A percentile compares a stretch with the other conserved stretches of the same genome.
phyloP scores from a whole-genome alignment of 2,797 vertebrate genomes.

The Dicrostonyx torquatus region DNA sequence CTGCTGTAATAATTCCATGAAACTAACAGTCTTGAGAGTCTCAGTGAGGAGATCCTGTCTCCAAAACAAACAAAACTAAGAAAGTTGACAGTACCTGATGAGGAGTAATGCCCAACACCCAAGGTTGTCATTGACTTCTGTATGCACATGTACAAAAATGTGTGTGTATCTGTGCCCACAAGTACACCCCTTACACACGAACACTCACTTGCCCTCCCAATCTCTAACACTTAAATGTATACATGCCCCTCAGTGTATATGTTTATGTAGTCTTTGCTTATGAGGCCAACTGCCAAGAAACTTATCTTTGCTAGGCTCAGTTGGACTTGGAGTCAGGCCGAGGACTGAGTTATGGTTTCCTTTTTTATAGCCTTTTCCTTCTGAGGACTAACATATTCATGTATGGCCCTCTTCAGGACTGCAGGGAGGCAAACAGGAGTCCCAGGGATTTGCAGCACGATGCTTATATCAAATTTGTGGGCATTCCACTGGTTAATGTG shows the following conservation, averaged over 20 bases:
- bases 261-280: not conserved
- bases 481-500: not conserved
- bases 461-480: not conserved
- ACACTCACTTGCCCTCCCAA: not conserved
- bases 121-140: not conserved
- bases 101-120: not conserved
- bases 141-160: not conserved
- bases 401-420: not conserved
- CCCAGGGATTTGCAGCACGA: not conserved
- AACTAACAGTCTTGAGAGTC: not conserved
- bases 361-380: not conserved
- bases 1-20: not conserved
- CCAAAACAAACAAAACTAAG: not conserved
- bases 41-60: not conserved
- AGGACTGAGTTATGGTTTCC: not conserved
- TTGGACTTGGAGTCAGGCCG: not conserved
- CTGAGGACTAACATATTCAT: not conserved
- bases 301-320: not conserved
- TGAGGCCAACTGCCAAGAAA: not conserved
- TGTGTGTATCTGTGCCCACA: not conserved
- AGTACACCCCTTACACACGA: not conserved
- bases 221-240: not conserved
- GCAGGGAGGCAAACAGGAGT: not conserved
- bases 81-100: not conserved
- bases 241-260: not conserved